Evolutionary conservation across 2,888 invertebrate species (phyloP).

Genomic region (Drosophila dives): DNA sequence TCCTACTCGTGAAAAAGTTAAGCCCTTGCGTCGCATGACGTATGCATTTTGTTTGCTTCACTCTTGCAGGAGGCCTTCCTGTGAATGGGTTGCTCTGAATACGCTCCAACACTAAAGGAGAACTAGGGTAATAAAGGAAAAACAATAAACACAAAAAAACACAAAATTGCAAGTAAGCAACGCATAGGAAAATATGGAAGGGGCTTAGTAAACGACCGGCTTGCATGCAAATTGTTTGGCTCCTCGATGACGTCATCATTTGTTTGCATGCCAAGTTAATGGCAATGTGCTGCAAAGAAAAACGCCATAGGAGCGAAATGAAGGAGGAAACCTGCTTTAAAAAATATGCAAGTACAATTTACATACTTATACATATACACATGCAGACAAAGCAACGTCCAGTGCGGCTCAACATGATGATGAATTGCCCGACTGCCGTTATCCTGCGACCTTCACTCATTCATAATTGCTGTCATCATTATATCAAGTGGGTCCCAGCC

Average conservation of each 20-base stretch:
- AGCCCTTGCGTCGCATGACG: constrained; percentile 58
- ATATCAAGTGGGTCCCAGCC: constrained; percentile 58
- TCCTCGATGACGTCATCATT: constrained; percentile 64
- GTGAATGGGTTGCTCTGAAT: constrained; percentile 47
- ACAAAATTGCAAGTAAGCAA: constrained; percentile 66
- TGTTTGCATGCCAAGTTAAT: constrained; percentile 51
- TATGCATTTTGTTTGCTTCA: constrained; percentile 52
- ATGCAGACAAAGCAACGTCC: constrained; percentile 32
- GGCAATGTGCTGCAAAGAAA: constrained; percentile 30
- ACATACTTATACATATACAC: not conserved
- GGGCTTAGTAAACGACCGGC: constrained; percentile 54
- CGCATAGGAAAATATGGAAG: constrained; percentile 6
- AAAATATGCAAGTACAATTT: constrained; percentile 15
- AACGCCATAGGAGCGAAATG: constrained; percentile 26
- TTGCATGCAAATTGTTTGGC: constrained; percentile 67
- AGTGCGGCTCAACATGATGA: constrained; percentile 58
- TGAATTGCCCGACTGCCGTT: constrained; percentile 72
- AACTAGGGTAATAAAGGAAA: constrained; percentile 1
- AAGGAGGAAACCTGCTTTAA: constrained; percentile 40
- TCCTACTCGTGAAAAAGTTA: constrained; percentile 39
- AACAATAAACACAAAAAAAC: not conserved
- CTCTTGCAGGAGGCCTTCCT: constrained; percentile 3
- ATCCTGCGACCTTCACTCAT: constrained; percentile 70
- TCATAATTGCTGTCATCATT: constrained; percentile 81
- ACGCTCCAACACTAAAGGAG: constrained; percentile 17